These are phyloP conservation scores for Orthosia gothica DNA, from an alignment of 2,888 invertebrate genomes.

Conservation along the genomic window DNA sequence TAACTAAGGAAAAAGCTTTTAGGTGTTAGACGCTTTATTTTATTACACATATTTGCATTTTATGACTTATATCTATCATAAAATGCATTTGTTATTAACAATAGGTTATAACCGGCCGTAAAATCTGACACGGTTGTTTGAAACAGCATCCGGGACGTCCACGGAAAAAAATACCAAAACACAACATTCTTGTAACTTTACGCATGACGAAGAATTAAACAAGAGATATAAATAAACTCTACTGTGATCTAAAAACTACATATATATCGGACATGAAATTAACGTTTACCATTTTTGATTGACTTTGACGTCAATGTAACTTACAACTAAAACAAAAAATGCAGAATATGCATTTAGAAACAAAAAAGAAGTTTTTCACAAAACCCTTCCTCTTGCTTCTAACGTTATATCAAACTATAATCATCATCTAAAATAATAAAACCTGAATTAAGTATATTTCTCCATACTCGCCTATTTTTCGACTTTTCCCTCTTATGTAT, in stretches of 20 bases:
- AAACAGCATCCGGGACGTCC: conserved; percentile 39
- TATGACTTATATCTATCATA: conserved; percentile 27
- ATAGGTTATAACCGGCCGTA: conserved; percentile 12
- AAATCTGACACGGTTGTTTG: conserved; percentile 23
- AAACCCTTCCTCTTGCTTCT: not conserved
- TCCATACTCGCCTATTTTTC: no score
- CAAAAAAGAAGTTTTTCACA: not conserved
- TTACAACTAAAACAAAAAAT: not conserved
- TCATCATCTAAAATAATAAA: no score
- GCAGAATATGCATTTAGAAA: no score
- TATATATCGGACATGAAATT: not conserved
- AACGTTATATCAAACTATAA: not conserved
- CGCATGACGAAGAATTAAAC: conserved; percentile 17
- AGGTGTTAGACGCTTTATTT: conserved; percentile 4
- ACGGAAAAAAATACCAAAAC: conserved; percentile 3
- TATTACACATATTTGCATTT: conserved; percentile 40
- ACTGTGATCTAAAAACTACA: not conserved
- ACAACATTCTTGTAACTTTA: conserved; percentile 20
- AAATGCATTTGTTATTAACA: conserved; percentile 32
- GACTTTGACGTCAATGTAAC: not conserved
- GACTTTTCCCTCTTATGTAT: no score
- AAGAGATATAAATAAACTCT: not conserved
- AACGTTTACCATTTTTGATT: not conserved
- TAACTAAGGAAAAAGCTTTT: conserved; percentile 6
- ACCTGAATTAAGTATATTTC: no score